Percentiles rank a stretch among this genome's conserved stretches.
Evolutionary conservation across 2,113 vertebrate species (phyloP).

Genomic region (Zosterops lateralis): DNA sequence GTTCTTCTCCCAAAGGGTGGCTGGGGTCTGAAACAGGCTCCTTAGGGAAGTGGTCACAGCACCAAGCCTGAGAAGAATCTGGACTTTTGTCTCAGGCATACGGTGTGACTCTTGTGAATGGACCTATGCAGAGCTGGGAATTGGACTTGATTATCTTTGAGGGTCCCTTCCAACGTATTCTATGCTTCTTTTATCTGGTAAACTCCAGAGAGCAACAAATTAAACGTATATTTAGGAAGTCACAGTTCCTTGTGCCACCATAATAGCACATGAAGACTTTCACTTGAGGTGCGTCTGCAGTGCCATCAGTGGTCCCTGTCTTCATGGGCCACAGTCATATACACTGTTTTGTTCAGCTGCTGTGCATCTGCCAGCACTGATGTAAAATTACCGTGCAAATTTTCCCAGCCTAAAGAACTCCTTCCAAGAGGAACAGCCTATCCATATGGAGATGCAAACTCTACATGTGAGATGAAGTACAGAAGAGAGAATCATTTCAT

Average conservation of each 20-base stretch:
- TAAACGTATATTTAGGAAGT: not conserved
- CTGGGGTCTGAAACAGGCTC: not conserved
- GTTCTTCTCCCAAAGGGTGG: not conserved
- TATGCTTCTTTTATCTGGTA: not conserved
- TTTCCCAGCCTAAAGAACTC: not conserved
- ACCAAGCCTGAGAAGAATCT: not conserved
- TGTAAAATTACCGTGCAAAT: not conserved
- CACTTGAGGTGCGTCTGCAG: not conserved
- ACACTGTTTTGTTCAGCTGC: not conserved
- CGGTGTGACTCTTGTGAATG: not conserved
- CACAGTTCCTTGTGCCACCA: not conserved
- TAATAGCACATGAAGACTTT: not conserved
- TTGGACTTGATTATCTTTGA: not conserved
- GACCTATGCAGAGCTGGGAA: not conserved
- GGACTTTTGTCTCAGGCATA: accelerated
- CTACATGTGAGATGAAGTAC: not conserved
- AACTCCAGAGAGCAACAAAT: not conserved
- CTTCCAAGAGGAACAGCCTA: not conserved
- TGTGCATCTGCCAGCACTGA: not conserved
- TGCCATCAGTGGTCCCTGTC: not conserved
- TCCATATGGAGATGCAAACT: not conserved
- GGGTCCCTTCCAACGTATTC: not conserved
- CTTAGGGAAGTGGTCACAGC: not conserved
- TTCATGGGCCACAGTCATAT: not conserved
- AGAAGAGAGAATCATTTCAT: not conserved